Evolutionary conservation across 2,797 vertebrate species (phyloP), one percentile per base, ranked within the genome.

Genomic region (Caiman crocodilus): DNA sequence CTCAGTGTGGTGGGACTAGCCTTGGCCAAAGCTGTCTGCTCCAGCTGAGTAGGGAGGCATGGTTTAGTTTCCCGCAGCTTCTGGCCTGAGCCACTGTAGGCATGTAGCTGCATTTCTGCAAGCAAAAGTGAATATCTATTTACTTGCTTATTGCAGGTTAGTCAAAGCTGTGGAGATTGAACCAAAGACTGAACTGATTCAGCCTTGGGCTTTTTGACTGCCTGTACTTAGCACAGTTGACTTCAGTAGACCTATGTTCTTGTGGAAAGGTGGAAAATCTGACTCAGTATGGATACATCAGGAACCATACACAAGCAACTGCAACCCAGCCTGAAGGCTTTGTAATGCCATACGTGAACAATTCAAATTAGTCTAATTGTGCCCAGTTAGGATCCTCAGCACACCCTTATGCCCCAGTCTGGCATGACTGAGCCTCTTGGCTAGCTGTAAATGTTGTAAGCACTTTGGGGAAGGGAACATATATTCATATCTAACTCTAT

Each of bases 251-350:
- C 1, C 79, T 92, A 88, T 93, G 92, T 65, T 95, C 76, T 93
- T 95, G 73, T 94, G 94, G 96, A 91, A 96, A 81, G 94, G 91
- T 92, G 95, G 61, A 91, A 84, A 96, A 88, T 91, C 59, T 89
- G 42, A 11, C 91, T 96, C 77, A 89, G 92, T 91, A 90, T 78
- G 87, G 69, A 93, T 90, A 76, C 93, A 85, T 79, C 79, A 89
- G 81, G 74, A 94, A 94, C 42, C 42, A 96, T 76, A 95, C 0
- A 35, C 55, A 81, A 94, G 94, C 76, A 96, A 96, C 42, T 71
- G 82, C 91, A 90, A 81, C 75, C 88, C 90, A 95, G 93, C 95
- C 94, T 95, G 92, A 90, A 96, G 32, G 67, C 30, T 42, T 42
- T 71, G 20, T 32, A 35, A 13, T 35, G 7, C 75, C 89, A 84